Evolutionary conservation across 2,797 vertebrate genomes (phyloP).

Genomic region (Cuculus canorus): DNA sequence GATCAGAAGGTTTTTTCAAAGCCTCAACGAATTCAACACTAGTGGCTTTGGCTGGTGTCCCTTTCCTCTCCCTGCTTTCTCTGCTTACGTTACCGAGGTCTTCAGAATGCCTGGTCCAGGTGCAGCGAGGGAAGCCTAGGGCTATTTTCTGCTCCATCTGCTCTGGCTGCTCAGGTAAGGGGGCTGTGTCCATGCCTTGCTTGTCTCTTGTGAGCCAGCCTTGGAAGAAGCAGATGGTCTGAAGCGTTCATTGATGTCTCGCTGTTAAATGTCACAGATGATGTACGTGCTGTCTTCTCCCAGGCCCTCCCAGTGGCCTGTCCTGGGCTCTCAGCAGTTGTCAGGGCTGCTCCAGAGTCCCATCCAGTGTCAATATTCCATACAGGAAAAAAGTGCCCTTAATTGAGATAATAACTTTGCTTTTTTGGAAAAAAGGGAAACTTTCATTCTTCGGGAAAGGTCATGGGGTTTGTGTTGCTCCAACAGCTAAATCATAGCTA

Average conservation of each 20-base stretch:
- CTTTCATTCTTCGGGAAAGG: neutral
- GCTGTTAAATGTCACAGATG: neutral
- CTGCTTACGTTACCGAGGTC: neutral
- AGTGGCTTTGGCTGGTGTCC: neutral
- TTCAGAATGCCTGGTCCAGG: neutral
- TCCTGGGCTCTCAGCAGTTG: neutral
- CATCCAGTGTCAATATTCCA: neutral
- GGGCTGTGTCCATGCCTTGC: neutral
- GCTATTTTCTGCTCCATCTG: neutral
- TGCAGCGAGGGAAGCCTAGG: neutral
- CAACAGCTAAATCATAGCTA: neutral
- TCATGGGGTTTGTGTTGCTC: neutral
- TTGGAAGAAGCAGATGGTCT: neutral
- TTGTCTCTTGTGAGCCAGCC: neutral
- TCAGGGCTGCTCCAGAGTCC: neutral
- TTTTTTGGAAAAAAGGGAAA: neutral
- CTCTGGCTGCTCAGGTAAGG: neutral
- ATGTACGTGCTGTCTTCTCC: neutral
- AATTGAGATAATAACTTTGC: neutral
- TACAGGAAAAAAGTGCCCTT: neutral
- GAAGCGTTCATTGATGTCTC: neutral
- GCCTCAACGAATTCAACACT: neutral
- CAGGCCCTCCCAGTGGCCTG: neutral
- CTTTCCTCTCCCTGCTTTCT: neutral
- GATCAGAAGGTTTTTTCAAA: neutral